Conservation (phyloP, 2,797 vertebrate species). For the Graptemys geographica region DNA sequence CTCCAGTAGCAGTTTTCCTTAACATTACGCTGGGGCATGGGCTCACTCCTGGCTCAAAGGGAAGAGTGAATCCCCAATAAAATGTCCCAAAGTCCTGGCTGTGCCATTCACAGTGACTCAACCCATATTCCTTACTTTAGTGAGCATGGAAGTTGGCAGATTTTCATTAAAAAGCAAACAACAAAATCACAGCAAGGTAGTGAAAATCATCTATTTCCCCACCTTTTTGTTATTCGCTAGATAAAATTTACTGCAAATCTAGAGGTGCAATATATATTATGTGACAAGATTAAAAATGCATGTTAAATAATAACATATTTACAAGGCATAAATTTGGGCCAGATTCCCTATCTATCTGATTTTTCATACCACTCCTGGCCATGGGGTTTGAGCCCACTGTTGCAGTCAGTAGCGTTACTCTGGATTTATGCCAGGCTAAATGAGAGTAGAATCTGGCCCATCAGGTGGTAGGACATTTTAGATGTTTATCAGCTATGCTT, state of each 20-base stretch:
- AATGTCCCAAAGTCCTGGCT: background rate
- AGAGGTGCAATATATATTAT: background rate
- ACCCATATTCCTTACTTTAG: background rate
- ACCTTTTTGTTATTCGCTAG: accelerated
- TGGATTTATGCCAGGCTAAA: accelerated
- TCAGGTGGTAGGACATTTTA: background rate
- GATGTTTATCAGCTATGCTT: background rate
- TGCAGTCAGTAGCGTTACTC: accelerated
- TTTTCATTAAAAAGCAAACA: background rate
- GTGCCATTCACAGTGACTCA: background rate
- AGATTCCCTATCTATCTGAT: background rate
- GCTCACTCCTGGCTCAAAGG: accelerated
- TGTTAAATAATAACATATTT: background rate
- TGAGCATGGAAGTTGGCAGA: background rate
- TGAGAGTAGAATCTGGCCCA: background rate
- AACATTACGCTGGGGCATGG: accelerated
- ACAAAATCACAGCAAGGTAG: background rate
- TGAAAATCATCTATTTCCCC: background rate
- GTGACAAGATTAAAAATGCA: background rate
- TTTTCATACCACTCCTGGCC: background rate
- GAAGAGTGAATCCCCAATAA: background rate
- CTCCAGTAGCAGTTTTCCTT: background rate
- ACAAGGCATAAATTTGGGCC: background rate
- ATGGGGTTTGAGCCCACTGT: background rate
- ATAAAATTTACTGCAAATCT: conserved; percentile 6